Evolutionary conservation across 2,888 invertebrate genomes (phyloP).

Genomic region (Anagyrus pseudococci): DNA sequence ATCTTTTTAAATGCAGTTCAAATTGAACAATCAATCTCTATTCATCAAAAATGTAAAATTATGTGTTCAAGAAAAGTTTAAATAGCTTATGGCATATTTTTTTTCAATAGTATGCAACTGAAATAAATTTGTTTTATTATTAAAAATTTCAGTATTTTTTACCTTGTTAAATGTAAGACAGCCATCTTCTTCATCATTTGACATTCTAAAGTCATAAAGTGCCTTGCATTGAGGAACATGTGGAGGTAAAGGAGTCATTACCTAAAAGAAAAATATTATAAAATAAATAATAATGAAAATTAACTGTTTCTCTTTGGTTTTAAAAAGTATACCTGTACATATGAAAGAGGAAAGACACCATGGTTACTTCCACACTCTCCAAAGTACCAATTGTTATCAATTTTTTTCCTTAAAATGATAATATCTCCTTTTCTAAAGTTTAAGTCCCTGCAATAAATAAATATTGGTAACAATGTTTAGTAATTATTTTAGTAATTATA

Average conservation of each 20-base stretch:
- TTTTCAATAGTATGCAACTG: background rate
- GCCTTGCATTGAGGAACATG: conserved; percentile 87
- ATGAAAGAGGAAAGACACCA: conserved; percentile 85
- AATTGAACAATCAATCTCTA: too few species aligned
- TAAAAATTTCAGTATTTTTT: conserved; percentile 21
- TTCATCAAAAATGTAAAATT: too few species aligned
- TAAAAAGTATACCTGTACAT: conserved; percentile 72
- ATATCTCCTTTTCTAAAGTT: conserved; percentile 87
- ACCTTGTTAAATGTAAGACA: conserved; percentile 89
- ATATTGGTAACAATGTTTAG: too few species aligned
- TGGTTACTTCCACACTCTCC: conserved; percentile 80
- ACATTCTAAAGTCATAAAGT: conserved; percentile 88
- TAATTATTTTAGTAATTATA: background rate
- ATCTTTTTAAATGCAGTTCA: too few species aligned
- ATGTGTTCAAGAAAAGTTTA: too few species aligned
- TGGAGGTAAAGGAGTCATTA: conserved; percentile 79
- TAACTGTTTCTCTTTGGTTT: conserved; percentile 2
- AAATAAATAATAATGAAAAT: conserved; percentile 13
- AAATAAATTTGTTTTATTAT: background rate
- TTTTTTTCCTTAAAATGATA: conserved; percentile 77
- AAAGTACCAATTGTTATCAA: conserved; percentile 87
- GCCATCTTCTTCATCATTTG: conserved; percentile 89
- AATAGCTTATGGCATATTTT: background rate
- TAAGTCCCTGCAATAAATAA: conserved; percentile 70
- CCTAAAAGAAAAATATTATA: conserved; percentile 65